Evolutionary conservation across 2,888 invertebrate genomes (phyloP).

Genomic region (Ochropacha duplaris): DNA sequence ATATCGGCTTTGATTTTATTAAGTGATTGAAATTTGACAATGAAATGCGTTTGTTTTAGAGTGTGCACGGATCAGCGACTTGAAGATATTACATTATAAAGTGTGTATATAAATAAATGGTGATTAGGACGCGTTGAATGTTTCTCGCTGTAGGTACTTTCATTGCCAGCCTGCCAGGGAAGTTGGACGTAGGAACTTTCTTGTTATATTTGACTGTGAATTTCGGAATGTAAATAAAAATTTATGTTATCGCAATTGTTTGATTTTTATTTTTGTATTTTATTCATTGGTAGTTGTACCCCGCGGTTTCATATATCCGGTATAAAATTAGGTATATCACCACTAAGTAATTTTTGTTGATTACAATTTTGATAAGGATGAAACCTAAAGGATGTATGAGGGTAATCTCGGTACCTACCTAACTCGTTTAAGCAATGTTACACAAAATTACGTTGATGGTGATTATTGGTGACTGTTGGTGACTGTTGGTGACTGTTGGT

Average conservation of each 20-base stretch:
- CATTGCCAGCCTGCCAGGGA: slow-evolving; percentile 56
- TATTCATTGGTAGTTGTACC: background rate
- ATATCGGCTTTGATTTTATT: slow-evolving; percentile 27
- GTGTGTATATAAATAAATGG: slow-evolving; percentile 34
- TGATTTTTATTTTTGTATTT: slow-evolving; percentile 45
- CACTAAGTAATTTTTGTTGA: no score
- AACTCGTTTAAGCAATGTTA: no score
- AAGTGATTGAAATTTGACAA: slow-evolving; percentile 31
- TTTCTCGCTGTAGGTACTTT: slow-evolving; percentile 61
- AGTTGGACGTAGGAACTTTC: slow-evolving; percentile 55
- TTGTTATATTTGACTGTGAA: slow-evolving; percentile 78
- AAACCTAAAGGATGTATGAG: no score
- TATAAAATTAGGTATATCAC: no score
- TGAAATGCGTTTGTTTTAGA: slow-evolving; percentile 28
- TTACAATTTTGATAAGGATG: no score
- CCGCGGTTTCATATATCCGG: no score
- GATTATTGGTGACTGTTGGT: no score
- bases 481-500: no score
- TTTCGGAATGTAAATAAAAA: slow-evolving; percentile 82
- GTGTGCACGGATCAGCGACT: slow-evolving; percentile 18
- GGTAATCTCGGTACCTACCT: no score
- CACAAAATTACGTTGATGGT: no score
- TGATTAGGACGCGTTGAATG: slow-evolving; percentile 36
- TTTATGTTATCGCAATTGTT: slow-evolving; percentile 74
- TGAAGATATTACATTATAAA: slow-evolving; percentile 14